These are phyloP conservation scores for Drosophila fungiperda DNA, from an alignment of 2,888 invertebrate genomes.

Conservation along the genomic window DNA sequence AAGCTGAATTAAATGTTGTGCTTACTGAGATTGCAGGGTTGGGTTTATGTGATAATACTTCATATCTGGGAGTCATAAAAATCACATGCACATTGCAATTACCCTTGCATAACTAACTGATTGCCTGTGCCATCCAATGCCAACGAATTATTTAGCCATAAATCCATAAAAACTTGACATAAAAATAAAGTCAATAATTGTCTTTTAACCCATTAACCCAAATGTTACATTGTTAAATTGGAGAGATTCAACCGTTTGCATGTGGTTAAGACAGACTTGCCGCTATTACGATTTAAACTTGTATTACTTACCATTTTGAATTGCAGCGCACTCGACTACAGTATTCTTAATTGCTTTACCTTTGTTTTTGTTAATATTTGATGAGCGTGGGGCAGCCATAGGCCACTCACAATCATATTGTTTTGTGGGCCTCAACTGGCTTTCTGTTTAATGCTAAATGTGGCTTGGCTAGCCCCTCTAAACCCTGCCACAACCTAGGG, in stretches of 20 bases:
- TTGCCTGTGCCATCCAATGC: neutral
- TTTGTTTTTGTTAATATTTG: slow-evolving; percentile 42
- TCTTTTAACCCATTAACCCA: neutral
- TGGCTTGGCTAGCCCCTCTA: slow-evolving; percentile 38
- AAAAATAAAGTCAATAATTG: neutral
- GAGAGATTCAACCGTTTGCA: too few species aligned
- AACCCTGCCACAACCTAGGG: neutral
- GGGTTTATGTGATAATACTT: neutral
- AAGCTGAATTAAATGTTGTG: neutral
- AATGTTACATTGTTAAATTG: neutral
- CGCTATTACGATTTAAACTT: neutral
- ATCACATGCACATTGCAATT: neutral
- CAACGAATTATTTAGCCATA: neutral
- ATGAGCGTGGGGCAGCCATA: slow-evolving; percentile 16
- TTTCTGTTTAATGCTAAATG: slow-evolving; percentile 71
- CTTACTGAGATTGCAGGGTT: neutral
- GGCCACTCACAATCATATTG: slow-evolving; percentile 49
- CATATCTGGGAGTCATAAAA: neutral
- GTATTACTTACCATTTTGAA: neutral
- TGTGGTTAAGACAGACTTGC: neutral
- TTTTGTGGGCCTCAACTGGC: slow-evolving; percentile 64
- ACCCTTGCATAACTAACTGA: neutral
- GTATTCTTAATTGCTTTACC: neutral
- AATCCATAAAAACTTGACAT: neutral
- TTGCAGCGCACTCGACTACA: neutral